A percentile compares a stretch with the other conserved stretches of the same genome.
These are phyloP conservation scores for Criorhina ranunculi DNA, from an alignment of 2,888 invertebrate genomes.

Conservation along the genomic window DNA sequence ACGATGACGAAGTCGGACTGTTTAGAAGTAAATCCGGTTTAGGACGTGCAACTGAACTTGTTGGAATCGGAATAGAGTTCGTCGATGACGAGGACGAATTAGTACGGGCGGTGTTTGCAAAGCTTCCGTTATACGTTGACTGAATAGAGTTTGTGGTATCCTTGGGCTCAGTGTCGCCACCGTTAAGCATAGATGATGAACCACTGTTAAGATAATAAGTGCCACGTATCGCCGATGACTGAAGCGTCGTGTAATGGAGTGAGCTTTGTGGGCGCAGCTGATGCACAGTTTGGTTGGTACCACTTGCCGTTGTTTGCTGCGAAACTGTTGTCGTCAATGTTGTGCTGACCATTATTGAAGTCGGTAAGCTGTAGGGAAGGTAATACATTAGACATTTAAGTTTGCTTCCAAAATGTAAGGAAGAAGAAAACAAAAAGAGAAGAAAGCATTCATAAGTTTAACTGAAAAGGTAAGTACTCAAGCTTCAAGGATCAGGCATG, in stretches of 20 bases:
- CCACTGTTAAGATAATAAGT: slow-evolving; percentile 73
- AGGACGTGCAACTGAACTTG: slow-evolving; percentile 76
- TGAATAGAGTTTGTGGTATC: slow-evolving; percentile 55
- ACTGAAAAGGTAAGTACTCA: not conserved
- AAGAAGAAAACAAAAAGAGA: not conserved
- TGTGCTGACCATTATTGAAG: slow-evolving; percentile 85
- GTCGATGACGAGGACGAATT: slow-evolving; percentile 79
- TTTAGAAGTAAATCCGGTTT: slow-evolving; percentile 63
- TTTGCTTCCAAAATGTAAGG: not conserved
- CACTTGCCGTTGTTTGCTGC: slow-evolving; percentile 84
- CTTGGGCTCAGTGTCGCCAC: slow-evolving; percentile 54
- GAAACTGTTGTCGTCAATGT: slow-evolving; percentile 84
- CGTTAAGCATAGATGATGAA: slow-evolving; percentile 33
- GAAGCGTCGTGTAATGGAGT: slow-evolving; percentile 77
- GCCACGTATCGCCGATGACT: slow-evolving; percentile 74
- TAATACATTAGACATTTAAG: not conserved
- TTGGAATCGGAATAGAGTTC: slow-evolving; percentile 77
- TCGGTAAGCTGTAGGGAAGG: slow-evolving; percentile 80
- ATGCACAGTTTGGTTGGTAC: slow-evolving; percentile 79
- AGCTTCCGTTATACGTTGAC: slow-evolving; percentile 56
- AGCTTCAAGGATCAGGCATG: not conserved
- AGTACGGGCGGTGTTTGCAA: slow-evolving; percentile 50
- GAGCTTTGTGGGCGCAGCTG: slow-evolving; percentile 77
- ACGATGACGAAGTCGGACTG: slow-evolving; percentile 66
- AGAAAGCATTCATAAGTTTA: not conserved